phyloP scores from a whole-genome alignment of 2,888 invertebrate species.

The Gari tellinella region DNA sequence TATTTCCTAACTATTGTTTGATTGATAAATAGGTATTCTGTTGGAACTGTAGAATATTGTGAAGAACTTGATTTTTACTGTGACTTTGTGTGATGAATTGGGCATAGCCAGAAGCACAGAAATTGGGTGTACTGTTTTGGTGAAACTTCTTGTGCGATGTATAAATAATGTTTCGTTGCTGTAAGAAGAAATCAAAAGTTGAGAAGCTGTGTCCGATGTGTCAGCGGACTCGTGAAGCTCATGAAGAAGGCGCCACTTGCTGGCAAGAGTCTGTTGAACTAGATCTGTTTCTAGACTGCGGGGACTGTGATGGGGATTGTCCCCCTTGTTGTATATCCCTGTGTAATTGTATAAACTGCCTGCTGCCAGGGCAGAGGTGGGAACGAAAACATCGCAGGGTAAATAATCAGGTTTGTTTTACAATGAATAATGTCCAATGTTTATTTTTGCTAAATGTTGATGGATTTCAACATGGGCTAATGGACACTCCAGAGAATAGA shows the following conservation, averaged over 20 bases:
- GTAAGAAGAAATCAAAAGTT: slow-evolving; percentile 19
- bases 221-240: slow-evolving; percentile 8
- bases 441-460: no score
- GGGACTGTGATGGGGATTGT: slow-evolving; percentile 47
- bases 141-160: not conserved
- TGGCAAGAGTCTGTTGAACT: slow-evolving; percentile 21
- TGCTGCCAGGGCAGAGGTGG: slow-evolving; percentile 23
- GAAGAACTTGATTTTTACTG: no score
- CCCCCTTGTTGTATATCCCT: slow-evolving; percentile 42
- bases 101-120: no score
- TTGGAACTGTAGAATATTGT: no score
- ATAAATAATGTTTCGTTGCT: slow-evolving; percentile 30
- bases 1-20: no score
- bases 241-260: slow-evolving; percentile 16
- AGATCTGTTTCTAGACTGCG: slow-evolving; percentile 35
- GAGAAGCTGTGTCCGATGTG: slow-evolving; percentile 15
- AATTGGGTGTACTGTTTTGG: no score
- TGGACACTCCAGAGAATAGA: no score
- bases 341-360: slow-evolving; percentile 38
- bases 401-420: slow-evolving; percentile 30
- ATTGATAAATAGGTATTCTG: no score
- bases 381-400: slow-evolving; percentile 31
- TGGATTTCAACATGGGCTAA: no score
- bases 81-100: no score
- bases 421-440: not conserved